Conservation (phyloP, 2,888 invertebrate genomes). For the Eilema sororculum region DNA sequence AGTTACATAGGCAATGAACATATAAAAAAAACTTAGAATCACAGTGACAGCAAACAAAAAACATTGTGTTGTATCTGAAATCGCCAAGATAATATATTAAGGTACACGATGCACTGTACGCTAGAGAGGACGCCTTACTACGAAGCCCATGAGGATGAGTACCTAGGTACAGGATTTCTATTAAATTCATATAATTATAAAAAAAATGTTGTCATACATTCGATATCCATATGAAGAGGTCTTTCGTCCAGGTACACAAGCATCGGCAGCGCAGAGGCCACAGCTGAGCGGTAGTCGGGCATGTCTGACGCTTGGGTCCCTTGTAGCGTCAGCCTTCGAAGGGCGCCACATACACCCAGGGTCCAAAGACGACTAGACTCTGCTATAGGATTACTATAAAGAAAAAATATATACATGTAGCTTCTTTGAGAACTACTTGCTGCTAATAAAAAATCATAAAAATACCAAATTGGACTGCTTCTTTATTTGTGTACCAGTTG, state of each 20-base stretch:
- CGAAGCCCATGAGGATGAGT: no score
- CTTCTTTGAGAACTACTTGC: background rate
- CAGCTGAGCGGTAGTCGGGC: conserved; percentile 64
- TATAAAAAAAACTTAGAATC: no score
- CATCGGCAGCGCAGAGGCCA: conserved; percentile 73
- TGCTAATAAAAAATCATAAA: background rate
- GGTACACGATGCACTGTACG: no score
- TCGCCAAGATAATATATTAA: no score
- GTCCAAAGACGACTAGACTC: conserved; percentile 79
- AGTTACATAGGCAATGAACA: no score
- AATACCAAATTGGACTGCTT: background rate
- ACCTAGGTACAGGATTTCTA: no score
- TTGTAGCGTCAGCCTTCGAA: conserved; percentile 68
- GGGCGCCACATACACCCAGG: conserved; percentile 74
- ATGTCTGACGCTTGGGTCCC: conserved; percentile 69
- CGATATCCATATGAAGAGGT: conserved; percentile 68
- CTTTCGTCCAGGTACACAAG: conserved; percentile 73
- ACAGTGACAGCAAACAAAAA: no score
- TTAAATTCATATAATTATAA: no score
- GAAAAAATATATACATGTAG: background rate
- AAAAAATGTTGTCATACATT: conserved; percentile 58
- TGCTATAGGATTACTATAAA: conserved; percentile 73
- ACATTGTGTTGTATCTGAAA: no score
- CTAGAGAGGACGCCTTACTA: no score
- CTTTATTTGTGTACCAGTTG: no score